Conservation (phyloP, 2,888 invertebrate species). For the Habrosyne pyritoides region DNA sequence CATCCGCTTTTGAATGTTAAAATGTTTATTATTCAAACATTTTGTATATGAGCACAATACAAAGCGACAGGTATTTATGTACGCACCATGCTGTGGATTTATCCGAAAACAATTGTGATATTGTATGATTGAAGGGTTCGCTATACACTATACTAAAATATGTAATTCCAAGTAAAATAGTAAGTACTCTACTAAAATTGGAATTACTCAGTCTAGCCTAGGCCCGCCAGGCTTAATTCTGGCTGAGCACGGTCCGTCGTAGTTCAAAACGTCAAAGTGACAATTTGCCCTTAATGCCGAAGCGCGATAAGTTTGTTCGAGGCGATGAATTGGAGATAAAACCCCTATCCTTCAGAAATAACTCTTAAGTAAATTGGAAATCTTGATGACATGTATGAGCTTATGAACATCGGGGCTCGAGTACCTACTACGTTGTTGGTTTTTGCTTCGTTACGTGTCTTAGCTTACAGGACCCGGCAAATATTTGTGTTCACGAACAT, state of each 20-base stretch:
- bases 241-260: constrained; percentile 6
- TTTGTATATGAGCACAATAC: not conserved
- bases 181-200: constrained; percentile 13
- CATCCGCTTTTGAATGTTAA: no score
- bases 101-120: not conserved
- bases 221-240: constrained; percentile 17
- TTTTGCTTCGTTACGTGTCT: no score
- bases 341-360: constrained; percentile 45
- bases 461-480: no score
- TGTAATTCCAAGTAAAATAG: constrained; percentile 15
- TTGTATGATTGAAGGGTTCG: constrained; percentile 7
- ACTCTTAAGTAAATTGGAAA: constrained; percentile 48
- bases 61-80: not conserved
- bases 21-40: no score
- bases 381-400: constrained; percentile 47
- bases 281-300: constrained; percentile 27
- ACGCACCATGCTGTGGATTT: not conserved
- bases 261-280: constrained; percentile 26
- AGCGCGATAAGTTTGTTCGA: constrained; percentile 42
- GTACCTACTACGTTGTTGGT: constrained; percentile 35
- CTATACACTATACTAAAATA: not conserved
- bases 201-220: constrained; percentile 15
- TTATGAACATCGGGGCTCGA: constrained; percentile 37
- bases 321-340: constrained; percentile 43
- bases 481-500: no score